Conservation (phyloP, 2,888 invertebrate species). For the Agonopterix arenella region DNA sequence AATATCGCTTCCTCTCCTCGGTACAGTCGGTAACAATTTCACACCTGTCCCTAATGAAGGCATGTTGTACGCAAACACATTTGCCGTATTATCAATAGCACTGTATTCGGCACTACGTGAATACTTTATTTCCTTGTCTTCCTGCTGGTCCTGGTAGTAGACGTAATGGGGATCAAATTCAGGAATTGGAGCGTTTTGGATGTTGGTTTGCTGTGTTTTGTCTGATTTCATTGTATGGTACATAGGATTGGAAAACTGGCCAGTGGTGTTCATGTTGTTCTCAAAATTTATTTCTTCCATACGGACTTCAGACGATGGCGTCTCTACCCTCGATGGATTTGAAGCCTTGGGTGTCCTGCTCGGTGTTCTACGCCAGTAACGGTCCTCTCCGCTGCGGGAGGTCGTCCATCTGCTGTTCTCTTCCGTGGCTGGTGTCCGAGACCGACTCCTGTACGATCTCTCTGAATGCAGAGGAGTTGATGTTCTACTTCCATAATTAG, state of each 20-base stretch:
- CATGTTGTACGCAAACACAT: constrained; percentile 43
- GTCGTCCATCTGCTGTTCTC: constrained; percentile 49
- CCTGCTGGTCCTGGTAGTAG: constrained; percentile 52
- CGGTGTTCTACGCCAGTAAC: constrained; percentile 51
- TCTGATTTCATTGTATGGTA: constrained; percentile 44
- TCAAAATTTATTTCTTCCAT: constrained; percentile 52
- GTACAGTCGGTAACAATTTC: constrained; percentile 34
- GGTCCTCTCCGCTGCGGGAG: constrained; percentile 49
- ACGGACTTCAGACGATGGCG: constrained; percentile 46
- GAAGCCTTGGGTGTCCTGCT: constrained; percentile 48
- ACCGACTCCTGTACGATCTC: constrained; percentile 58
- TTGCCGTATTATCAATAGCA: constrained; percentile 40
- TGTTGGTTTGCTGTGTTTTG: constrained; percentile 49
- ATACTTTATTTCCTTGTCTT: constrained; percentile 63
- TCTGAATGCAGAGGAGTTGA: constrained; percentile 58
- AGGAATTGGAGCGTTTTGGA: constrained; percentile 27
- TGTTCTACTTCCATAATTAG: constrained; percentile 55
- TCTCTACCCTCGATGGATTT: constrained; percentile 41
- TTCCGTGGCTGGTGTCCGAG: constrained; percentile 54
- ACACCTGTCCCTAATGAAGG: constrained; percentile 31
- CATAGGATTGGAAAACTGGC: constrained; percentile 34
- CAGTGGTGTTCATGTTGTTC: constrained; percentile 30
- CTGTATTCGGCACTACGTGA: constrained; percentile 63
- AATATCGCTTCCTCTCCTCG: constrained; percentile 42
- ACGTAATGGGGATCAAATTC: constrained; percentile 54